Base-by-base conservation (phyloP, 1,140 invertebrate species). In the Drosophila varians region DNA sequence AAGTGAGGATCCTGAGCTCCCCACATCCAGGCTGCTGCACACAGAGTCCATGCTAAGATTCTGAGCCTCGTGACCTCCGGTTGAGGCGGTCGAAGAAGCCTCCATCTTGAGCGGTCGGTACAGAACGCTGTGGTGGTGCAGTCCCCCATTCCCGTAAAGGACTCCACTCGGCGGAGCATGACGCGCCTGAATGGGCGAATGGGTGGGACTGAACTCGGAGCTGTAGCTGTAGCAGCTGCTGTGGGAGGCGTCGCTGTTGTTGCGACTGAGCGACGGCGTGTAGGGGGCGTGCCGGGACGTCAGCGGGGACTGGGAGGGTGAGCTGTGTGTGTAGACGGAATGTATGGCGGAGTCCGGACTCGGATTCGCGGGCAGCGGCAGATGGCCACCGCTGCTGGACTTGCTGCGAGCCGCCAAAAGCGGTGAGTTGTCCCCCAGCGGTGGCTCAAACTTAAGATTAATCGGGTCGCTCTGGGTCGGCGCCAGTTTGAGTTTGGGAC, bases 241-340 rank as follows among this genome's bases (percentile, higher is more conserved):
- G 86, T 97, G 96, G 40, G 96, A 97, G 1, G 97, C 97, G 80
- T 98, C 97, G 53, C 96, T 97, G 92, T 97, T 98, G 91, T 97
- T 97, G 23, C 97, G 93, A 16, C 96, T 96, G 69, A 97, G 91
- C 9, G 95, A 96, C 14, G 96, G 96, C 19, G 96, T 97, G 61
- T 96, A 93, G 9, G 93, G 93, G 47, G 94, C 93, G 84, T 97
- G 96, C 3, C 96, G 93, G n/a, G 96, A 95, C 8, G 96, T 96
- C 6, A 96, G 93, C 1, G 96, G 96, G 78, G 95, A 96, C 73
- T 97, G 96, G 54, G 95, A 97, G 16, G 96, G 97, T 60, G 95
- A 97, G 91, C 93, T 94, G 68, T 94, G 93, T 48, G 93, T 93
- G 84, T 97, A 97, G 74, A 95, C 96, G 69, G 96, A 97, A 92